Percentiles rank a stretch among this genome's conserved stretches.
These are phyloP conservation scores for Apostichopus leukothele DNA, from an alignment of 53 echinoderm and acorn worm species.

Conservation along the genomic window DNA sequence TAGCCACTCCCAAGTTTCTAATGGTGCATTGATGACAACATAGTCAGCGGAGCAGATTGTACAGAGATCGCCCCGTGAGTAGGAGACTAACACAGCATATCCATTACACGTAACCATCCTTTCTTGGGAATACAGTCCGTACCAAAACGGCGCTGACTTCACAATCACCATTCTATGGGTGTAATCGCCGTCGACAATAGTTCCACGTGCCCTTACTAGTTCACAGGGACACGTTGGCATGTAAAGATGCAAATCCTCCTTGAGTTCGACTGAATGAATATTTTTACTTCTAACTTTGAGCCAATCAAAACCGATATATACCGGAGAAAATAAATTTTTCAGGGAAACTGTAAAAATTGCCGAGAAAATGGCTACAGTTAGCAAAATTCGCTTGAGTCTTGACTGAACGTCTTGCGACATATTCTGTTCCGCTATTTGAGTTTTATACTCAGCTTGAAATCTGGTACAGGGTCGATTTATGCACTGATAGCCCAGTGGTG, in stretches of 20 bases:
- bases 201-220: neutral
- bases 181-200: neutral
- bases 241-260: neutral
- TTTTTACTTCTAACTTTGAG: neutral
- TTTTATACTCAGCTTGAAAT: neutral
- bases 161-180: constrained; percentile 24
- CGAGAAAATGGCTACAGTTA: neutral
- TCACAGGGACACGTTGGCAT: neutral
- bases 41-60: neutral
- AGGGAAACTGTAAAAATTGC: neutral
- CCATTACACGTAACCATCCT: neutral
- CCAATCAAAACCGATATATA: neutral
- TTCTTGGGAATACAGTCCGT: neutral
- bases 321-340: neutral
- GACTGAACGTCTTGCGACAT: neutral
- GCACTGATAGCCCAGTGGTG: neutral
- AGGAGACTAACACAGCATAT: neutral
- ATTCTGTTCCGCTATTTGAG: neutral
- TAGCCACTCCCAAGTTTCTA: constrained; percentile 8
- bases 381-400: neutral
- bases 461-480: neutral
- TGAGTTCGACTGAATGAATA: neutral
- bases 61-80: neutral
- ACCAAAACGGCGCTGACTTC: neutral
- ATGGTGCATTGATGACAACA: neutral